Base-by-base conservation (phyloP, 2,888 invertebrate genomes). In the Synanthedon tipuliformis region DNA sequence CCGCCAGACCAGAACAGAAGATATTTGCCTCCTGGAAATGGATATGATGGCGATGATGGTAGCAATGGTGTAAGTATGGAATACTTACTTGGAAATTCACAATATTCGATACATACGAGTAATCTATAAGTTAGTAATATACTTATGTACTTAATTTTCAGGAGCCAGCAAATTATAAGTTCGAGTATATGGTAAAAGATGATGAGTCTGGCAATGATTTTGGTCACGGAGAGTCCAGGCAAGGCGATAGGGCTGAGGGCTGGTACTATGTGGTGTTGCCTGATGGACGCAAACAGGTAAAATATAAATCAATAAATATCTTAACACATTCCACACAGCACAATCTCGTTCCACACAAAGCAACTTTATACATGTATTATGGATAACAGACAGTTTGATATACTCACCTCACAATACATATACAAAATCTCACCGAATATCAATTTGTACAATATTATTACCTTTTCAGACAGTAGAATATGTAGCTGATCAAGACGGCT, bases 121-220 rank as follows among this genome's bases (percentile, higher is more conserved):
- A 34, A 34, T 34, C 10, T 34, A 8, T 23, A 23, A 23, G 23
- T 23, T n/a, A n/a, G n/a, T n/a, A n/a, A n/a, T n/a, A n/a, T n/a
- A n/a, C n/a, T n/a, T 5, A 23, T 23, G 5, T 23, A 23, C 23
- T 34, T 10, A 10, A 34, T 34, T 34, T 34, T 10, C 18, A 92
- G 88, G 91, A 90, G 57, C 92, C 92, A 51, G 92, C 92, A 12
- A 91, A 90, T 82, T 92, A 92, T 78, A 90, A 87, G 64, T 92
- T 92, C 79, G 89, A 91, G 65, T 92, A 92, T 66, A 90, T 90
- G 77, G 92, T 92, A 49, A 88, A 90, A 59, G 92, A 91, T 54
- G 90, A 89, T 5, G 84, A 83, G 40, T 90, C 90, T 1, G 91
- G 90, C 56, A 90, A 90, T 59, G 90, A 92, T 65, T 92, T 92